phyloP scores from a whole-genome alignment of 2,888 invertebrate species.

The Meliscaeva auricollis region DNA sequence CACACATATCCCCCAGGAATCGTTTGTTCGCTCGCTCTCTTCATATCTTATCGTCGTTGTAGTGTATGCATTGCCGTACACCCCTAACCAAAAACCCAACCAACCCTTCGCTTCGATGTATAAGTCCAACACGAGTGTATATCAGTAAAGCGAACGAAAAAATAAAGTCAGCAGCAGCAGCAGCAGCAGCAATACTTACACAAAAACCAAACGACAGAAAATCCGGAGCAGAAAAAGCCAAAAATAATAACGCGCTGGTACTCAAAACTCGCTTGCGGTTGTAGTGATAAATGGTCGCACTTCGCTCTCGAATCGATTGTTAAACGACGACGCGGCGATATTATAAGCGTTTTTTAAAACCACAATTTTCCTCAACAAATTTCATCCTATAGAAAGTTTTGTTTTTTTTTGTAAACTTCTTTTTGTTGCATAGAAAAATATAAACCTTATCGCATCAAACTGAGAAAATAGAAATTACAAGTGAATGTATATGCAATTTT shows the following conservation, averaged over 20 bases:
- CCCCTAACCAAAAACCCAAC: background rate
- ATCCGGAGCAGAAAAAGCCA: constrained; percentile 66
- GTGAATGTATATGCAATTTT: background rate
- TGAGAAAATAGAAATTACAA: background rate
- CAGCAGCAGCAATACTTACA: constrained; percentile 39
- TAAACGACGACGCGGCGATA: constrained; percentile 74
- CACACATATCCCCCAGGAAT: constrained; percentile 75
- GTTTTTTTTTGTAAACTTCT: background rate
- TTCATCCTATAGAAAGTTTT: constrained; percentile 17
- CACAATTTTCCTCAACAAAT: constrained; percentile 35
- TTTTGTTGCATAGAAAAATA: background rate
- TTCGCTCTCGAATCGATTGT: constrained; percentile 74
- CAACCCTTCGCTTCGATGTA: constrained; percentile 60
- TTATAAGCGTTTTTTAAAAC: constrained; percentile 49
- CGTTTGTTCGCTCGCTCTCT: constrained; percentile 60
- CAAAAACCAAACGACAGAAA: constrained; percentile 46
- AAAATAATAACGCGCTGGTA: constrained; percentile 56
- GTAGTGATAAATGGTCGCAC: constrained; percentile 75
- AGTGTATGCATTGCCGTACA: constrained; percentile 52
- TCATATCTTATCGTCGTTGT: constrained; percentile 62
- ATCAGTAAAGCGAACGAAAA: constrained; percentile 35
- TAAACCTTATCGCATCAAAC: background rate
- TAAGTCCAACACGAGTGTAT: constrained; percentile 32
- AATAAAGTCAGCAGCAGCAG: constrained; percentile 45
- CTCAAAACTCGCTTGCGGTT: constrained; percentile 74